Conservation (phyloP, 2,113 vertebrate genomes). For the Hiodon alosoides region DNA sequence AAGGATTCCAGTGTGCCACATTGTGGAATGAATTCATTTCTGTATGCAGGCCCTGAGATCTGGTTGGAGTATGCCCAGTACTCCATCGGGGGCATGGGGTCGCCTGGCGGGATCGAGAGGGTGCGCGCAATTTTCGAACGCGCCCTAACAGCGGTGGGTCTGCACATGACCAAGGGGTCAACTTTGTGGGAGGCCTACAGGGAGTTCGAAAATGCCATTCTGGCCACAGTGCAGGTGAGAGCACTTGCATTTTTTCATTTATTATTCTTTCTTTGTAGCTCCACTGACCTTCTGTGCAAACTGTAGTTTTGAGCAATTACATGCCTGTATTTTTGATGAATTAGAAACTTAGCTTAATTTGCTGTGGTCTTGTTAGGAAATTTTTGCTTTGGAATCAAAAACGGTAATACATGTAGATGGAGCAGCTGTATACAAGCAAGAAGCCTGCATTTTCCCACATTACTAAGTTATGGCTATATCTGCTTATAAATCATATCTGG, state of each 20-base stretch:
- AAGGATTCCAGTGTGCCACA: background rate
- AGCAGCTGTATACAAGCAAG: too few relatives aligned
- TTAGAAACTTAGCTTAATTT: too few relatives aligned
- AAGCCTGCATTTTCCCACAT: too few relatives aligned
- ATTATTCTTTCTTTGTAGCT: background rate
- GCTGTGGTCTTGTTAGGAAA: background rate
- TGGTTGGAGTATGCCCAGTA: slow-evolving; percentile 97
- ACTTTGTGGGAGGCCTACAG: slow-evolving; percentile 89
- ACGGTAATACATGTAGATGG: too few relatives aligned
- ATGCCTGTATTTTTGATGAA: too few relatives aligned
- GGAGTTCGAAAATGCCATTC: slow-evolving; percentile 89
- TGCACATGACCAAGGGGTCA: slow-evolving; percentile 87
- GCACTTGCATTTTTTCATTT: background rate
- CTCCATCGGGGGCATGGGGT: slow-evolving; percentile 89
- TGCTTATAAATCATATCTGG: too few relatives aligned
- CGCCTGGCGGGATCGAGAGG: slow-evolving; percentile 80
- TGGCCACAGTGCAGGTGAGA: slow-evolving; percentile 85
- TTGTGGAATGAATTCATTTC: background rate
- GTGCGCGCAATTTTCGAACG: slow-evolving; percentile 85
- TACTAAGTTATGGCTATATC: too few relatives aligned
- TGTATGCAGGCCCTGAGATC: slow-evolving; percentile 80
- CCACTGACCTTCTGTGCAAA: too few relatives aligned
- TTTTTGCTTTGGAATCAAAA: background rate
- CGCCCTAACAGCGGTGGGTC: slow-evolving; percentile 80
- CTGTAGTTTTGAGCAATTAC: too few relatives aligned